Evolutionary conservation across 2,888 invertebrate genomes (phyloP).

Genomic region (Chymomyza caudatula): DNA sequence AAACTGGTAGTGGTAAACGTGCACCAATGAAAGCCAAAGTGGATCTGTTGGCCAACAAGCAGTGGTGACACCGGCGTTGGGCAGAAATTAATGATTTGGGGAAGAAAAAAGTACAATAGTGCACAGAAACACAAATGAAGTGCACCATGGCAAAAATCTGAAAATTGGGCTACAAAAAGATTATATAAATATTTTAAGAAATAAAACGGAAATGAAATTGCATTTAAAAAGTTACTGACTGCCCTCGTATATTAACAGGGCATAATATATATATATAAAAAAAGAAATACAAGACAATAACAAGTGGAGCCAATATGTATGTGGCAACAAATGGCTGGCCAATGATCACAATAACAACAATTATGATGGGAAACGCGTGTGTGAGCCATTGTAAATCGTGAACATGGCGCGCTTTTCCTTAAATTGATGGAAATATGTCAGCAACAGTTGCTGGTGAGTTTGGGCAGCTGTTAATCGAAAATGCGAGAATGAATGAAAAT

Average conservation of each 20-base stretch:
- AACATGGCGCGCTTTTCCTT: neutral
- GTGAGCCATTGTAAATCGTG: neutral
- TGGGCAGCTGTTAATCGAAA: constrained; percentile 45
- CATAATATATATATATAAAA: neutral
- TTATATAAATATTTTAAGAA: neutral
- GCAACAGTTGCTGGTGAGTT: constrained; percentile 39
- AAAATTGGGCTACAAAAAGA: neutral
- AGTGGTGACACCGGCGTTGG: no score
- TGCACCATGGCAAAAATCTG: neutral
- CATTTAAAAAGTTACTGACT: no score
- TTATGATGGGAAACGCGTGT: neutral
- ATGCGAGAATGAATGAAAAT: constrained; percentile 28
- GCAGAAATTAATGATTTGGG: no score
- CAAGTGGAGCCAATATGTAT: neutral
- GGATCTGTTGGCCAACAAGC: no score
- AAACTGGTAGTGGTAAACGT: no score
- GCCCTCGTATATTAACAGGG: neutral
- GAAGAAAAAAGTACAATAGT: no score
- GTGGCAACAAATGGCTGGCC: neutral
- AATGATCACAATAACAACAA: neutral
- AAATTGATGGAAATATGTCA: constrained; percentile 66
- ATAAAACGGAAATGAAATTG: no score
- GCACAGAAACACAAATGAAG: neutral
- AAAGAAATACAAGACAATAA: constrained; percentile 9
- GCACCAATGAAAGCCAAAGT: no score